Evolutionary conservation across 2,113 vertebrate genomes (phyloP).

Genomic region (Athene noctua): DNA sequence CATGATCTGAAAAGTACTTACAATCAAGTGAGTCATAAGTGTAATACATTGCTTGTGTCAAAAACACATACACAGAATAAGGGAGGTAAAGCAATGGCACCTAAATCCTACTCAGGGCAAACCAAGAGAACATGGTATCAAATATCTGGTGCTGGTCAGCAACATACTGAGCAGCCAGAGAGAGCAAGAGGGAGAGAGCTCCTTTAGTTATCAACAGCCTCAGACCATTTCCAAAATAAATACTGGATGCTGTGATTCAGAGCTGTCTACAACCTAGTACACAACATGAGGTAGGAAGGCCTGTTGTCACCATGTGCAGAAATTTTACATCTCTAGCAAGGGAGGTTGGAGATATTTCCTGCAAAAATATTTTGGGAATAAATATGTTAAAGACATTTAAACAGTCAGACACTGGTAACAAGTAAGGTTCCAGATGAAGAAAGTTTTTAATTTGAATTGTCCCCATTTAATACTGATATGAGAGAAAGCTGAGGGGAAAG

Average conservation of each 20-base stretch:
- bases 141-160: background rate
- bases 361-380: background rate
- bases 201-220: background rate
- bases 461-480: background rate
- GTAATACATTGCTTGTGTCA: background rate
- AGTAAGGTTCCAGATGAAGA: background rate
- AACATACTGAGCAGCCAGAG: background rate
- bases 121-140: background rate
- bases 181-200: background rate
- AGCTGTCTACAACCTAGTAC: background rate
- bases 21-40: background rate
- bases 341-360: background rate
- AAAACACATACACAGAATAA: background rate
- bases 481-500: background rate
- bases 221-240: background rate
- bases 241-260: background rate
- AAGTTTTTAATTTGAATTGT: background rate
- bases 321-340: background rate
- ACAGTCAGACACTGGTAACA: background rate
- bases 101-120: background rate
- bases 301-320: background rate
- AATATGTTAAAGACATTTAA: background rate
- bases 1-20: rapidly evolving
- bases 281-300: background rate
- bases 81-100: background rate